Evolutionary conservation across 2,888 invertebrate genomes (phyloP).

Genomic region (Oxycera nigricornis): DNA sequence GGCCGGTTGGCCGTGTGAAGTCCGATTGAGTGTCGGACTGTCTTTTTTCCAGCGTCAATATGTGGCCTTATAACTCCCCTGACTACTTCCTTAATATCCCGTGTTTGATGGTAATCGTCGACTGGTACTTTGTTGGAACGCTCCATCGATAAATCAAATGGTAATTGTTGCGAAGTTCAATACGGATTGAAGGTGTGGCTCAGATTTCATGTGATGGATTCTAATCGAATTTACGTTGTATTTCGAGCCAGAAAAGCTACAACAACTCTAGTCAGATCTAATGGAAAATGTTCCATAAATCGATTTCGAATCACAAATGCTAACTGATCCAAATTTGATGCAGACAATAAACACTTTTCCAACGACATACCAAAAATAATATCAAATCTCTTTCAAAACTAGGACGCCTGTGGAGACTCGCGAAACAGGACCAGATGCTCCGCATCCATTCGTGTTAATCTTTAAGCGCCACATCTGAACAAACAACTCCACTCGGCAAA

Average conservation of each 20-base stretch:
- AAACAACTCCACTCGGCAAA: not conserved
- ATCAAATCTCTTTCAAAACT: not conserved
- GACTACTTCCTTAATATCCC: conserved; percentile 16
- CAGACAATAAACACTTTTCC: too few relatives aligned
- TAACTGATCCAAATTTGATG: not conserved
- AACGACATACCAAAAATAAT: too few relatives aligned
- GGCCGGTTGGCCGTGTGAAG: conserved; percentile 32
- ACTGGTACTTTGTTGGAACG: not conserved
- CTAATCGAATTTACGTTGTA: too few relatives aligned
- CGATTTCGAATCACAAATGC: not conserved
- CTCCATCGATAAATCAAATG: not conserved
- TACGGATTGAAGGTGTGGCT: too few relatives aligned
- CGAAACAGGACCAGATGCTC: not conserved
- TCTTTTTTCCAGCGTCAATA: not conserved
- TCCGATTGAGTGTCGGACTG: conserved; percentile 33
- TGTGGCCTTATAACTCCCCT: not conserved
- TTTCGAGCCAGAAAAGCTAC: too few relatives aligned
- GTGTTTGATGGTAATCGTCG: not conserved
- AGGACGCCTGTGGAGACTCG: not conserved
- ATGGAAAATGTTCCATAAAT: too few relatives aligned
- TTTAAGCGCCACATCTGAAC: not conserved
- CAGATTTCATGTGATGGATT: too few relatives aligned
- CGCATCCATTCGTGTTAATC: not conserved
- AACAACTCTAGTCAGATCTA: too few relatives aligned
- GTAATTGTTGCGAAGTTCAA: not conserved